These are phyloP conservation scores for Oreocharis arfaki DNA, from an alignment of 2,113 vertebrate genomes.

Conservation along the genomic window DNA sequence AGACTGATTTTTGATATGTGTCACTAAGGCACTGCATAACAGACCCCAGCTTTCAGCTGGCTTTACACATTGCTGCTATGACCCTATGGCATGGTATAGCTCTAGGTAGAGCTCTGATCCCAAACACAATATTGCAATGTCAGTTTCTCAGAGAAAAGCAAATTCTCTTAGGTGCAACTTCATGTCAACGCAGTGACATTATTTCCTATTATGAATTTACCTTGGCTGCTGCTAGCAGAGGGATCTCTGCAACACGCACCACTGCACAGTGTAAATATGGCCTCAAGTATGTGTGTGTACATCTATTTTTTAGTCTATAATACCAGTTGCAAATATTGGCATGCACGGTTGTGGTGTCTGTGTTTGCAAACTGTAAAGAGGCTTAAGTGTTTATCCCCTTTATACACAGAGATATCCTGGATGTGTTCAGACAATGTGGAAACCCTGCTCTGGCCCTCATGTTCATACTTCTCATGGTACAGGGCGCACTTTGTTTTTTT, in stretches of 20 bases:
- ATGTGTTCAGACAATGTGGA: not conserved
- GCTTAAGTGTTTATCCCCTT: slow-evolving; percentile 22
- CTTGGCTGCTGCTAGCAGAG: not conserved
- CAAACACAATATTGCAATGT: not conserved
- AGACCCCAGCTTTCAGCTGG: not conserved
- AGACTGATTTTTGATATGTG: not conserved
- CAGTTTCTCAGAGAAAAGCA: not conserved
- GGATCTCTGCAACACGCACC: not conserved
- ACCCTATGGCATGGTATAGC: not conserved
- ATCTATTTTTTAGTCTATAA: not conserved
- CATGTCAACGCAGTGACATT: not conserved
- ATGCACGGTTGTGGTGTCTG: not conserved
- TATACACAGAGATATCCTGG: slow-evolving; percentile 2
- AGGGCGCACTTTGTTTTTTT: not conserved
- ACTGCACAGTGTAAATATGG: slow-evolving; percentile 18
- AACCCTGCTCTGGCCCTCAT: not conserved
- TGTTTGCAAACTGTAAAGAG: slow-evolving; percentile 21
- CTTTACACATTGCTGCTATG: not conserved
- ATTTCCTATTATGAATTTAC: not conserved
- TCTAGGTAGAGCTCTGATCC: not conserved
- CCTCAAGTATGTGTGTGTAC: not conserved
- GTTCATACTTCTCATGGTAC: not conserved
- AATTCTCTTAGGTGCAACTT: not conserved
- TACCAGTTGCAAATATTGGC: slow-evolving; percentile 26
- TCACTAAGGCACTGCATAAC: not conserved